Evolutionary conservation across 2,888 invertebrate genomes (phyloP).

Genomic region (Azorinus chamasolen): DNA sequence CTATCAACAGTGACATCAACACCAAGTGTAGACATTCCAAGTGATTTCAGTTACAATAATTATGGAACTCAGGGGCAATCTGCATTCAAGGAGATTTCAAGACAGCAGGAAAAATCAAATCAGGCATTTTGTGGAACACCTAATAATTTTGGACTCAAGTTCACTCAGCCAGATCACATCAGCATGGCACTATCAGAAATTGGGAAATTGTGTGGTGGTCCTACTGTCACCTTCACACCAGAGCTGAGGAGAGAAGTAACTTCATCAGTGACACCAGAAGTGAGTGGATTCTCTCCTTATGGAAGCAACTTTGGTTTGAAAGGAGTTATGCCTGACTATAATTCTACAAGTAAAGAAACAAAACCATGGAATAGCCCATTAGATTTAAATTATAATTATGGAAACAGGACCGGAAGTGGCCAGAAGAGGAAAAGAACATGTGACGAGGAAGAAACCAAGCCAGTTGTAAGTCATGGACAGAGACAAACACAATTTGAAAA

Average conservation of each 20-base stretch:
- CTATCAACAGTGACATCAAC: conserved; percentile 10
- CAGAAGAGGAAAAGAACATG: conserved; percentile 26
- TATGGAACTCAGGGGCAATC: no score
- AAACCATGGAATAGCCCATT: no score
- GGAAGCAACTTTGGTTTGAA: no score
- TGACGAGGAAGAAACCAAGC: conserved; percentile 11
- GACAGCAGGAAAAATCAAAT: no score
- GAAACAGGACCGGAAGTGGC: no score
- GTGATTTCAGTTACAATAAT: conserved; percentile 7
- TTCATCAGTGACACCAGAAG: conserved; percentile 31
- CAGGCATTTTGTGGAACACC: no score
- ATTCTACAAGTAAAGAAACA: no score
- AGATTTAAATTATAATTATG: no score
- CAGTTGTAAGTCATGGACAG: not conserved
- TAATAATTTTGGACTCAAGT: not conserved
- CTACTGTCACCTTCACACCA: conserved; percentile 56
- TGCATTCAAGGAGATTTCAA: no score
- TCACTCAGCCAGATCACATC: conserved; percentile 19
- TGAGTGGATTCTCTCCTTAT: no score
- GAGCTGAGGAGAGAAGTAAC: conserved; percentile 49
- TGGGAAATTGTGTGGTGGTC: conserved; percentile 51
- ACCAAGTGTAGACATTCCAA: conserved; percentile 9
- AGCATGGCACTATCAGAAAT: conserved; percentile 49
- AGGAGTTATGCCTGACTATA: no score
- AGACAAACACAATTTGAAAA: not conserved